Evolutionary conservation across 2,797 vertebrate genomes (phyloP).

Genomic region (Astyanax mexicanus): DNA sequence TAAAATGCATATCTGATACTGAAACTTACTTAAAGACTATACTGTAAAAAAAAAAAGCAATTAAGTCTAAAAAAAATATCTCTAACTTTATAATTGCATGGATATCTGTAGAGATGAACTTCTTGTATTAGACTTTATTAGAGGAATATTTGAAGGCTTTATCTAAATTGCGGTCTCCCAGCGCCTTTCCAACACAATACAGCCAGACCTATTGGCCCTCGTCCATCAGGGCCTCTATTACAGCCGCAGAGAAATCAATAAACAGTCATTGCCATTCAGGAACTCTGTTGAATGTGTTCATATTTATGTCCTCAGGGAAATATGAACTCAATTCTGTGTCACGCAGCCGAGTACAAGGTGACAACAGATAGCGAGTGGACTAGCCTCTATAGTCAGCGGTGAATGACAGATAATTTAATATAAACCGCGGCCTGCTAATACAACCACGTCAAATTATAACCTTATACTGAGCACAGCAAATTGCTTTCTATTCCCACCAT

Average conservation of each 20-base stretch:
- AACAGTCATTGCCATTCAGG: conserved; percentile 8
- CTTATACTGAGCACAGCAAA: conserved; percentile 2
- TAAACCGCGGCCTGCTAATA: conserved; percentile 17
- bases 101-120: not conserved
- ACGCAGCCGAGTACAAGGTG: not conserved
- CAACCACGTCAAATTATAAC: conserved; percentile 4
- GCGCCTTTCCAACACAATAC: not conserved
- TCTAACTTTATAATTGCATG: not conserved
- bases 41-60: not conserved
- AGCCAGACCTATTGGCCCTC: not conserved
- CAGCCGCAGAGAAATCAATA: conserved; percentile 21
- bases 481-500: conserved; percentile 17
- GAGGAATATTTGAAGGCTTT: not conserved
- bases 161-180: not conserved
- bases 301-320: conserved; percentile 12
- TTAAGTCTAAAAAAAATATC: not conserved
- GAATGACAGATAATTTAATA: conserved; percentile 20
- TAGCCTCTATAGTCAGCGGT: conserved; percentile 2
- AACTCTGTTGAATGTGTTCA: conserved; percentile 6
- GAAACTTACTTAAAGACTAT: no score
- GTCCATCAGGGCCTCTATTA: not conserved
- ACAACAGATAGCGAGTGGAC: not conserved
- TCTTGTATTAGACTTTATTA: not conserved
- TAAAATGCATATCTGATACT: no score
- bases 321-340: conserved; percentile 5